Base-by-base conservation (phyloP, 2,888 invertebrate genomes). In the Oegoconia quadripuncta region DNA sequence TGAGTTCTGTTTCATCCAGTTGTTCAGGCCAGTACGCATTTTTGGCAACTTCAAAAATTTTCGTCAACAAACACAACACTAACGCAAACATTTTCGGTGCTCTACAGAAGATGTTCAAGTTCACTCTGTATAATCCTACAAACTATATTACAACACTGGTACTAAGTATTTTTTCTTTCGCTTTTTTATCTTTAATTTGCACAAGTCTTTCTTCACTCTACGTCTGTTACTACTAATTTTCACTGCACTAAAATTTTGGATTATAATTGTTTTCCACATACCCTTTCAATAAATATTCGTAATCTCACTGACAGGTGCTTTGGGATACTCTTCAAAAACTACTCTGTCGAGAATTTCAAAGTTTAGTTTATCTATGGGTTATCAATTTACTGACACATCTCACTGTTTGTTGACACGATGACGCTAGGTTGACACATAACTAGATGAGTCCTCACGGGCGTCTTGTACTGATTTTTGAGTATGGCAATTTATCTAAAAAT, bases 61-160 rank as follows among this genome's bases (percentile, higher is more conserved):
- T 75, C 2, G 69, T 64, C 41, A 79, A 51, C 37, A 83, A 59
- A 51, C 64, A 82, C 64, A 80, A 58, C 57, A 81, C 65, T 41
- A 80, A 49, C 15, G 59, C 82, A 37, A 84, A 81, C 84, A 86
- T 86, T 54, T 63, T 61, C 42, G 49, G 42, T 37, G 39, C 54
- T 42, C 45, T 42, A 42, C 37, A 22, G 48, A 44, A 33, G 42
- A 37, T 38, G 43, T 44, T 28, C 46, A 35, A 36, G 46, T 59
- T n/a, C n/a, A n/a, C n/a, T n/a, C n/a, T n/a, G n/a, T n/a, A n/a
- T n/a, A n/a, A n/a, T n/a, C n/a, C n/a, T n/a, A n/a, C n/a, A n/a
- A n/a, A n/a, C n/a, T n/a, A n/a, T n/a, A n/a, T n/a, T n/a, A n/a
- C n/a, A n/a, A n/a, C n/a, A n/a, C n/a, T n/a, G n/a, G n/a, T n/a